Evolutionary conservation across 1,140 invertebrate species (phyloP).

Genomic region (Hirudo medicinalis): DNA sequence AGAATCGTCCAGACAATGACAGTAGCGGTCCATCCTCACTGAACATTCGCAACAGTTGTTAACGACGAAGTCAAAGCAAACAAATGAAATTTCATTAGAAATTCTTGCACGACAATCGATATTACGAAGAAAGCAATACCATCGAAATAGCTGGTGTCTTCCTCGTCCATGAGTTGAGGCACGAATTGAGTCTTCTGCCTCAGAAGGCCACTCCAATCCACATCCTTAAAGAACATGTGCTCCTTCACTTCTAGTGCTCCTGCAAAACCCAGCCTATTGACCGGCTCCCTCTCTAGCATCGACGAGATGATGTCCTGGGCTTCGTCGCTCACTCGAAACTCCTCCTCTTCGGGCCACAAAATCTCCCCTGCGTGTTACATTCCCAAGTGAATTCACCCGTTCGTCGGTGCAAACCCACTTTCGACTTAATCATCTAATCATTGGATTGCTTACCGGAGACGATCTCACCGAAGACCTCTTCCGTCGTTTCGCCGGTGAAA

Average conservation of each 20-base stretch:
- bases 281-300: slow-evolving; percentile 76
- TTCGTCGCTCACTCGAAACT: slow-evolving; percentile 35
- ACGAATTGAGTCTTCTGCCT: slow-evolving; percentile 97
- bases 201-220: slow-evolving; percentile 91
- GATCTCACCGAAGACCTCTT: slow-evolving; percentile 94
- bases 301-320: slow-evolving; percentile 66
- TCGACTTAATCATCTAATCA: neutral
- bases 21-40: slow-evolving; percentile 80
- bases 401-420: neutral
- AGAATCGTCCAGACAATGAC: slow-evolving; percentile 47
- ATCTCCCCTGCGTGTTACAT: slow-evolving; percentile 35
- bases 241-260: slow-evolving; percentile 93
- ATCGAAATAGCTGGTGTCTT: slow-evolving; percentile 99
- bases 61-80: too few species aligned
- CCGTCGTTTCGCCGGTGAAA: slow-evolving; percentile 94
- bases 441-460: neutral
- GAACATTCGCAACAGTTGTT: slow-evolving; percentile 13
- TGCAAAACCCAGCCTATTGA: slow-evolving; percentile 77
- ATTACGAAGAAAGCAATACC: slow-evolving; percentile 42
- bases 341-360: slow-evolving; percentile 38
- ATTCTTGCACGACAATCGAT: neutral
- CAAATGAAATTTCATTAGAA: neutral
- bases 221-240: slow-evolving; percentile 76
- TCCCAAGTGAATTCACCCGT: neutral
- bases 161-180: slow-evolving; percentile 86